These are phyloP conservation scores for Drosophila ironensis DNA, from an alignment of 1,140 invertebrate genomes.

Conservation along the genomic window DNA sequence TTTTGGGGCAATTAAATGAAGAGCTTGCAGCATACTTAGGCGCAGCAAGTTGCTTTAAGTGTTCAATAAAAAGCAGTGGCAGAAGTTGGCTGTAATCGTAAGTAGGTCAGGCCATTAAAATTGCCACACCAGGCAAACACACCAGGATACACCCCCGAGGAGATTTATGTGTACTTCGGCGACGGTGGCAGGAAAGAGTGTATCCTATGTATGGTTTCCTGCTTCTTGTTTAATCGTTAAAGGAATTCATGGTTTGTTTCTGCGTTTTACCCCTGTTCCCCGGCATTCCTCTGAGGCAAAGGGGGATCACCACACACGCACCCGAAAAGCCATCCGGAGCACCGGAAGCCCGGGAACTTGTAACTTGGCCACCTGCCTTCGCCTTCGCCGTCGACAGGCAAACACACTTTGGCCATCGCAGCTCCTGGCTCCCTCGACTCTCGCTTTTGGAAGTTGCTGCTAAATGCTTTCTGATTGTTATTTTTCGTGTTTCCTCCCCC, in stretches of 20 bases:
- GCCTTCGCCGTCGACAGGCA: conserved; percentile 15
- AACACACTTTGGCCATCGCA: conserved; percentile 30
- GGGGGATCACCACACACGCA: conserved; percentile 9
- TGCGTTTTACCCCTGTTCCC: conserved; percentile 35
- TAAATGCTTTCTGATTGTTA: conserved; percentile 82
- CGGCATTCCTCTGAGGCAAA: conserved; percentile 17
- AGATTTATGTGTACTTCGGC: conserved; percentile 50
- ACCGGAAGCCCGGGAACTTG: conserved; percentile 23
- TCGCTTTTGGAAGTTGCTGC: conserved; percentile 57
- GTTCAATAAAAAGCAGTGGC: conserved; percentile 55
- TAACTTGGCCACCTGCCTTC: conserved; percentile 47
- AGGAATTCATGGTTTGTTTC: conserved; percentile 41
- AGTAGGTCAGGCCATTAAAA: conserved; percentile 76
- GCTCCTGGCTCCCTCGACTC: conserved; percentile 20
- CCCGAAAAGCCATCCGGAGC: neutral
- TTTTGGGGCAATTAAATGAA: conserved; percentile 42
- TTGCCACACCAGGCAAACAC: conserved; percentile 30
- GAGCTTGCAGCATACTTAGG: neutral
- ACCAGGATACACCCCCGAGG: conserved; percentile 23
- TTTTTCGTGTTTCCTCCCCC: conserved; percentile 77
- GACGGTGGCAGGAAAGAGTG: neutral
- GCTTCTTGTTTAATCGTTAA: conserved; percentile 75
- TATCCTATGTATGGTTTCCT: conserved; percentile 48
- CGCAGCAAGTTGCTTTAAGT: conserved; percentile 48
- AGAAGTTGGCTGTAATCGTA: conserved; percentile 35